Percentiles rank a stretch among this genome's conserved stretches.
These are phyloP conservation scores for Ostrea edulis DNA, from an alignment of 1,140 invertebrate species.

Conservation along the genomic window DNA sequence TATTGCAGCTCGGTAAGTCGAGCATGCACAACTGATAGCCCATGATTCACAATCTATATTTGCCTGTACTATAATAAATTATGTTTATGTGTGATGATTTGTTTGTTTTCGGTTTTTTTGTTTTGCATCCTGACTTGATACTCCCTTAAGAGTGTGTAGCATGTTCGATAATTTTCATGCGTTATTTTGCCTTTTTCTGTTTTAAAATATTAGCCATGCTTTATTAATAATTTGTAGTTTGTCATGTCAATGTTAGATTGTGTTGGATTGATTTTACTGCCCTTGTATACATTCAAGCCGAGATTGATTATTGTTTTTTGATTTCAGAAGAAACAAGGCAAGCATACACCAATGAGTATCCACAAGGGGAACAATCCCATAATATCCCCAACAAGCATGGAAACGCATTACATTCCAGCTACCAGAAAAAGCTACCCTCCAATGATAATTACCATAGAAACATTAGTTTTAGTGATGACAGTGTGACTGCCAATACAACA, in stretches of 20 bases:
- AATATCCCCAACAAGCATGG: conserved; percentile 43
- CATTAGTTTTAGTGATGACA: conserved; percentile 76
- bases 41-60: neutral
- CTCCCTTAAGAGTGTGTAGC: neutral
- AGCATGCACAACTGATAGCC: conserved; percentile 21
- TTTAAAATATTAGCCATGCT: neutral
- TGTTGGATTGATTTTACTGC: neutral
- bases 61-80: conserved; percentile 13
- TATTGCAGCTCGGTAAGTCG: conserved; percentile 51
- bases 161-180: conserved; percentile 25
- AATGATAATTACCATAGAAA: conserved; percentile 66
- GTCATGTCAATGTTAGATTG: neutral
- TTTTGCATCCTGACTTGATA: conserved; percentile 4
- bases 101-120: conserved; percentile 9
- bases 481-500: conserved; percentile 74
- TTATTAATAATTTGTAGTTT: neutral
- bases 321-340: conserved; percentile 61
- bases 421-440: conserved; percentile 41
- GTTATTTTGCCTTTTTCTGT: neutral
- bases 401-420: conserved; percentile 58
- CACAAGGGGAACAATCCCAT: conserved; percentile 37
- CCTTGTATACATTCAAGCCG: neutral
- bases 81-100: conserved; percentile 30
- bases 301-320: conserved; percentile 16
- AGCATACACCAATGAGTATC: conserved; percentile 39